Conservation (phyloP, 2,113 vertebrate species). For the Amblyopsis rosae region DNA sequence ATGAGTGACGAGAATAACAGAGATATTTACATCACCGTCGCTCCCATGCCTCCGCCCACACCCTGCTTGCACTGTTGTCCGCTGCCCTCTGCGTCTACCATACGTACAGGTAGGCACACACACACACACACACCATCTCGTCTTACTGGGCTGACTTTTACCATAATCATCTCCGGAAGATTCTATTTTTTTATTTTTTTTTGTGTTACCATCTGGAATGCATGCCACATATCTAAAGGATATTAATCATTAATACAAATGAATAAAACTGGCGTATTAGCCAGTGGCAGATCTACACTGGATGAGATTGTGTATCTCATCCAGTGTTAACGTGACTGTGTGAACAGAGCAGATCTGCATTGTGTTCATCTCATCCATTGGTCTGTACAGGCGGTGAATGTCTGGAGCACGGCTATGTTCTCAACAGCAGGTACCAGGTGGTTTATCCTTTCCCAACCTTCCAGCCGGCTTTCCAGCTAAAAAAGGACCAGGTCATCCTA, state of each 20-base stretch:
- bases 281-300: too few relatives aligned
- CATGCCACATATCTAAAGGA: too few relatives aligned
- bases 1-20: slow-evolving; percentile 93
- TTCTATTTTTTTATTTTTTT: not conserved
- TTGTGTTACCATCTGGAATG: not conserved
- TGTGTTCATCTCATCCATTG: not conserved
- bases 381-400: slow-evolving; percentile 76
- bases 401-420: slow-evolving; percentile 86
- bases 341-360: not conserved
- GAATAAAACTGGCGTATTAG: too few relatives aligned
- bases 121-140: not conserved
- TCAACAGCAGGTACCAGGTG: slow-evolving; percentile 92
- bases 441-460: slow-evolving; percentile 94
- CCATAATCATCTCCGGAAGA: too few relatives aligned
- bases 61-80: slow-evolving; percentile 81
- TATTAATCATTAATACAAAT: too few relatives aligned
- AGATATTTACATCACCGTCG: slow-evolving; percentile 89
- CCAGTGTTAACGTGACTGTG: too few relatives aligned
- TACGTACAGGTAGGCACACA: slow-evolving; percentile 66
- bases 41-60: slow-evolving; percentile 81
- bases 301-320: too few relatives aligned
- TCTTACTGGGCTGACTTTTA: too few relatives aligned
- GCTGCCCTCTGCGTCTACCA: slow-evolving; percentile 65
- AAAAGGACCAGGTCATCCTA: slow-evolving; percentile 91
- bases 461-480: slow-evolving; percentile 92